Conservation (phyloP, 1,140 invertebrate species). For the Listronotus oregonensis region DNA sequence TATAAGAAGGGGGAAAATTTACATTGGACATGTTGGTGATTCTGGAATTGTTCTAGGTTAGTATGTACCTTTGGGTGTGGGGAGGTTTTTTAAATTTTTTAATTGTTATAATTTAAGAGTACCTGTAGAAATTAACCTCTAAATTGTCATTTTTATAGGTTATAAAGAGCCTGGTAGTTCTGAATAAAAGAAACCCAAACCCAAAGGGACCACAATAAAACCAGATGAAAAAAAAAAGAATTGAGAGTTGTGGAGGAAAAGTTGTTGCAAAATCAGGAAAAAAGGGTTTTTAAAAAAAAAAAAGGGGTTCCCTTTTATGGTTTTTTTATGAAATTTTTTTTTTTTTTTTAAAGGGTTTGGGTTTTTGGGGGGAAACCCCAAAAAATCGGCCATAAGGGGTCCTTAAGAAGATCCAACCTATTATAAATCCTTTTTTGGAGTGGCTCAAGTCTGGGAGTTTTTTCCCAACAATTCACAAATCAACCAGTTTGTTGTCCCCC, state of each 20-base stretch:
- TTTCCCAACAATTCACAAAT: constrained; percentile 92
- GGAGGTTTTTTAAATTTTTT: no score
- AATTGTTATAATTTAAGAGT: no score
- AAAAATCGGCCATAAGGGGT: constrained; percentile 75
- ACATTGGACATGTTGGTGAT: constrained; percentile 97
- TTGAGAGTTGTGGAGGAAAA: constrained; percentile 86
- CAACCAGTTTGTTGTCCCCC: constrained; percentile 96
- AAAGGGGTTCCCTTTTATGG: no score
- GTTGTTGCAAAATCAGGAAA: constrained; percentile 81
- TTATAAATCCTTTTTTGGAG: constrained; percentile 96
- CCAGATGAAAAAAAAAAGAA: constrained; percentile 83
- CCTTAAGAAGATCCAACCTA: constrained; percentile 78
- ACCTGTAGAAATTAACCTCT: no score
- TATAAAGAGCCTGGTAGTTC: constrained; percentile 58
- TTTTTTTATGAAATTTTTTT: constrained; percentile 4
- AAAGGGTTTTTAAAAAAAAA: no score
- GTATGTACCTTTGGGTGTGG: constrained; percentile 6
- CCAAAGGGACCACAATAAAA: constrained; percentile 93
- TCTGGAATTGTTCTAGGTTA: constrained; percentile 91
- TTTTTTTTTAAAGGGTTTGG: constrained; percentile 67
- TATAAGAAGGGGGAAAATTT: constrained; percentile 91
- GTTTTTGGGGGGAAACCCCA: constrained; percentile 98
- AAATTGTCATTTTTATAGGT: constrained; percentile 34
- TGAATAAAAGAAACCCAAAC: constrained; percentile 79
- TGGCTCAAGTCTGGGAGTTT: constrained; percentile 91